These are phyloP conservation scores for Tortricodes alternella DNA, from an alignment of 2,888 invertebrate genomes.

Conservation along the genomic window DNA sequence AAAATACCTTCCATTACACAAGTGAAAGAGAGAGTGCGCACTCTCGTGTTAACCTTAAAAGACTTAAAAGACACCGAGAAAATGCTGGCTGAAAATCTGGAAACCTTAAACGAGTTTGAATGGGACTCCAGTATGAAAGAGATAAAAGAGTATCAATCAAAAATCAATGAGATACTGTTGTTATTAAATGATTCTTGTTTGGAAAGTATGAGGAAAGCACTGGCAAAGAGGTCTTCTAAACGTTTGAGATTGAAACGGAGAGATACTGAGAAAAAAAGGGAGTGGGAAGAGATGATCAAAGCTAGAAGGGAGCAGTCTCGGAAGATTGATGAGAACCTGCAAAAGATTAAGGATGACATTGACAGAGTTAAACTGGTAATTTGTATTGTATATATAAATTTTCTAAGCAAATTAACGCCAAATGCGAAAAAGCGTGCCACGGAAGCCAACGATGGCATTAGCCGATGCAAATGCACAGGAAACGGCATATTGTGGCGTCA, in stretches of 20 bases:
- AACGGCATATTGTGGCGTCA: too few species aligned
- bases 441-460: too few species aligned
- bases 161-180: constrained; percentile 63
- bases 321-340: constrained; percentile 86
- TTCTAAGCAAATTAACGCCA: neutral
- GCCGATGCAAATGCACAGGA: too few species aligned
- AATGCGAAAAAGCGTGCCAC: too few species aligned
- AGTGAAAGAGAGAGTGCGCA: constrained; percentile 46
- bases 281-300: constrained; percentile 63
- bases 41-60: constrained; percentile 45
- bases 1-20: constrained; percentile 46
- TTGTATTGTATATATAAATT: neutral
- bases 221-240: constrained; percentile 74
- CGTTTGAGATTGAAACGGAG: constrained; percentile 73
- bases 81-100: constrained; percentile 66
- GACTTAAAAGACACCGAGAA: constrained; percentile 57
- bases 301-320: constrained; percentile 78
- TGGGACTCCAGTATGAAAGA: constrained; percentile 81
- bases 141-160: constrained; percentile 72
- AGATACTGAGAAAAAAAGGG: constrained; percentile 53
- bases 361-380: constrained; percentile 83
- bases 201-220: constrained; percentile 59
- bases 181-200: constrained; percentile 68
- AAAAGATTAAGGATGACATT: constrained; percentile 84
- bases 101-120: constrained; percentile 71